Evolutionary conservation across 2,113 vertebrate species (phyloP).

Genomic region (Felis catus): F.catus_Fca126_mat1.0 CM031423.1:57606501-57607000

Average conservation of each 20-base stretch:
- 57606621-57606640: neutral
- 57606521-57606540: accelerated
- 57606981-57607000: neutral
- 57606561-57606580: neutral
- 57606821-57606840: neutral
- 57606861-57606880: neutral
- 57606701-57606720: neutral
- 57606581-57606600: neutral
- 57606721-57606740: neutral
- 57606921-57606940: neutral
- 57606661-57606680: neutral
- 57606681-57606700: neutral
- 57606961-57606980: neutral
- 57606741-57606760: neutral
- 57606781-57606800: neutral
- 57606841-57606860: neutral
- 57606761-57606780: neutral
- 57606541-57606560: neutral
- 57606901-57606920: neutral
- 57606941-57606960: neutral
- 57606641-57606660: neutral
- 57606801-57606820: neutral
- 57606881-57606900: neutral
- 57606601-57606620: neutral
- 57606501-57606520: neutral